Conservation (phyloP, 1,140 invertebrate genomes). For the Druon quercuslanigerum region DNA sequence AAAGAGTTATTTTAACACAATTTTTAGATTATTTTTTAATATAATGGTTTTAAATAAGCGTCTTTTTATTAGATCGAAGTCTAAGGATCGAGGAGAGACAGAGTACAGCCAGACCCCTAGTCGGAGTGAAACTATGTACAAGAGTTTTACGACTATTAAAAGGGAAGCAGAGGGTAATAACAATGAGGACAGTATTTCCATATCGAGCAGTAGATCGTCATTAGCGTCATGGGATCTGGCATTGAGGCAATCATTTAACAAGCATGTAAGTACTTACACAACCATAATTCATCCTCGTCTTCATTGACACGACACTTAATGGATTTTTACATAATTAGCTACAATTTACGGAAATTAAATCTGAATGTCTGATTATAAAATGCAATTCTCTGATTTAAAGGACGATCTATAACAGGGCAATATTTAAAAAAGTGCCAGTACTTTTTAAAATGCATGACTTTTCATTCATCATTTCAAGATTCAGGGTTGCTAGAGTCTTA, state of each 20-base stretch:
- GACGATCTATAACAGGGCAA: too few relatives aligned
- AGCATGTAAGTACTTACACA: conserved; percentile 66
- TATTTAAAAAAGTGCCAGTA: too few relatives aligned
- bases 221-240: conserved; percentile 78
- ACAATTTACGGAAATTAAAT: background rate
- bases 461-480: too few relatives aligned
- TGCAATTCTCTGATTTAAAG: too few relatives aligned
- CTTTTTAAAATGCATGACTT: too few relatives aligned
- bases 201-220: conserved; percentile 81
- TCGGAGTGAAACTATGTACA: conserved; percentile 72
- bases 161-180: conserved; percentile 70
- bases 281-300: conserved; percentile 14
- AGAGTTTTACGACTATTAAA: conserved; percentile 74
- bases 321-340: background rate
- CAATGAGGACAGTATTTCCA: conserved; percentile 73
- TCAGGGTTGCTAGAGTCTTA: too few relatives aligned
- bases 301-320: conserved; percentile 12
- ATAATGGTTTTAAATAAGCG: conserved; percentile 30
- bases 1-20: too few relatives aligned
- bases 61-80: conserved; percentile 77
- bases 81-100: conserved; percentile 83
- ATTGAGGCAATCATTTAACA: conserved; percentile 73
- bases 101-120: conserved; percentile 75
- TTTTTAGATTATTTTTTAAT: conserved; percentile 5
- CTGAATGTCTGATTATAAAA: background rate